Conservation (phyloP, 2,113 vertebrate species). For the Sclerurus mexicanus region DNA sequence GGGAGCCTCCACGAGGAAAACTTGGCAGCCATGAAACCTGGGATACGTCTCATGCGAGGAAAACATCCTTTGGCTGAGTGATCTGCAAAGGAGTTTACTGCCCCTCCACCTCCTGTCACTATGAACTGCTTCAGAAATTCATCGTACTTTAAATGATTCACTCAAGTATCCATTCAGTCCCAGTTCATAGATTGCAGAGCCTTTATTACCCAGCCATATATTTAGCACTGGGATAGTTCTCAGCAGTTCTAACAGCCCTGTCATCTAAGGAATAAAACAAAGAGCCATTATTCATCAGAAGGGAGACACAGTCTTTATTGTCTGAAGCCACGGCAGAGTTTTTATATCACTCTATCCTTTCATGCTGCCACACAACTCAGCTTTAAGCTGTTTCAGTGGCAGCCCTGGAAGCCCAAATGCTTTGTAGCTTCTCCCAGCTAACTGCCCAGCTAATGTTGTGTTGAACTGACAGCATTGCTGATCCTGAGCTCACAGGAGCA, state of each 20-base stretch:
- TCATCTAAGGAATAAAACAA: constrained; percentile 58
- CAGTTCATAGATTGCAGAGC: constrained; percentile 44
- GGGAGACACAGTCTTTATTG: constrained; percentile 42
- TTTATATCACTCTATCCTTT: constrained; percentile 2
- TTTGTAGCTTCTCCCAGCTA: neutral
- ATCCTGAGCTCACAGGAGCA: neutral
- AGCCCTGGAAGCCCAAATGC: neutral
- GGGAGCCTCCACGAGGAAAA: neutral
- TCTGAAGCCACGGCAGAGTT: constrained; percentile 19
- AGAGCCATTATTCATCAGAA: constrained; percentile 52
- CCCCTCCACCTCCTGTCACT: constrained; percentile 6
- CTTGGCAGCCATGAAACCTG: neutral
- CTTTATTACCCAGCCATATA: constrained; percentile 44
- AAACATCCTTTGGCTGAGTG: neutral
- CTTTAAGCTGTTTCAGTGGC: neutral
- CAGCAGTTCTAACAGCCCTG: constrained; percentile 21
- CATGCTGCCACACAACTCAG: neutral
- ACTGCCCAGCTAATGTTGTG: neutral
- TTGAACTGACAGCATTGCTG: neutral
- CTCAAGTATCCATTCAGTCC: constrained; percentile 41
- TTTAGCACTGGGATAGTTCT: constrained; percentile 26
- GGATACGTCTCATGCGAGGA: neutral
- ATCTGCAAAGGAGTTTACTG: neutral
- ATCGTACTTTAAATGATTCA: constrained; percentile 30
- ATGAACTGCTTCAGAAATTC: constrained; percentile 33